A percentile compares a stretch with the other conserved stretches of the same genome.
Evolutionary conservation across 2,888 invertebrate species (phyloP).

Genomic region (Diogma glabrata): DNA sequence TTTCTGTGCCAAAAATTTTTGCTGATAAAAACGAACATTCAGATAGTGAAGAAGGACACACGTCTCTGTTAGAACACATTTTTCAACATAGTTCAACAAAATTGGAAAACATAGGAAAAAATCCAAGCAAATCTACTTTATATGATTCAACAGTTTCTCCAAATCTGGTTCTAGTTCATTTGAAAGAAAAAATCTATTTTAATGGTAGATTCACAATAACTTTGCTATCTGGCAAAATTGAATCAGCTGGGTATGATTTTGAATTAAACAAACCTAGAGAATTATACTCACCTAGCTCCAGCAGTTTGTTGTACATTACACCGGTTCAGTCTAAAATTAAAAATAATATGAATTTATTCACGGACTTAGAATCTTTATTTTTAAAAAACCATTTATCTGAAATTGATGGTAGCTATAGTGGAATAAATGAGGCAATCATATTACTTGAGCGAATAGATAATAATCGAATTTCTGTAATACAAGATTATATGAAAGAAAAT

Average conservation of each 20-base stretch:
- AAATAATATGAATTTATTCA: too few relatives aligned
- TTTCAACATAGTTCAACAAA: too few relatives aligned
- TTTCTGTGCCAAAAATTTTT: too few relatives aligned
- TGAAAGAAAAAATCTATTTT: conserved; percentile 43
- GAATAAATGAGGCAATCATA: conserved; percentile 31
- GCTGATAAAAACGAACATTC: background rate
- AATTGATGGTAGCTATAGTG: too few relatives aligned
- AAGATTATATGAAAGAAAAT: conserved; percentile 31
- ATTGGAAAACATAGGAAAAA: too few relatives aligned
- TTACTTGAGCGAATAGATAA: conserved; percentile 30
- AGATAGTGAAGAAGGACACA: too few relatives aligned
- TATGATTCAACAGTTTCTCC: conserved; percentile 14
- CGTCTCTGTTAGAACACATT: too few relatives aligned
- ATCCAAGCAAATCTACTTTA: conserved; percentile 21
- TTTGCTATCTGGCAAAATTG: conserved; percentile 47
- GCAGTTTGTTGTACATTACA: conserved; percentile 43
- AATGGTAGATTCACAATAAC: conserved; percentile 49
- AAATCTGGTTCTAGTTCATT: conserved; percentile 37
- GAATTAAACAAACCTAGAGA: conserved; percentile 33
- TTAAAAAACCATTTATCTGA: too few relatives aligned
- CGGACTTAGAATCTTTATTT: too few relatives aligned
- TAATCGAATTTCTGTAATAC: conserved; percentile 26
- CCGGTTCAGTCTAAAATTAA: conserved; percentile 29
- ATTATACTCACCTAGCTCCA: conserved; percentile 54
- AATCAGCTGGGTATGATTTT: conserved; percentile 48